Base-by-base conservation (phyloP, 2,113 vertebrate genomes). In the Myotis davidii region DNA sequence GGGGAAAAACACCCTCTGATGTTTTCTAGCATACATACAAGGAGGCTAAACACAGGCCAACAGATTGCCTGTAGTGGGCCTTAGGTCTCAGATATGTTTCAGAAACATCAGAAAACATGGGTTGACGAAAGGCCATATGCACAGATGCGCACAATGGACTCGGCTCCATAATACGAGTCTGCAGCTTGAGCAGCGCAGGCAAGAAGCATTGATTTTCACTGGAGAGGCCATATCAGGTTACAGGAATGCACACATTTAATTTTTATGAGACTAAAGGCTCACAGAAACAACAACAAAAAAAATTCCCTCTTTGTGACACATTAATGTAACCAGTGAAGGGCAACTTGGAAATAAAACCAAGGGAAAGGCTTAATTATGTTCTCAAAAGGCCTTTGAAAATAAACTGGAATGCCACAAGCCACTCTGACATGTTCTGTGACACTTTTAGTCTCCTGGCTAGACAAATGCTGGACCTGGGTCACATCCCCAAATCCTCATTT, bases 381-480 rank as follows among this genome's bases (percentile, higher is more conserved):
- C n/a, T 64, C 90, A 37, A 92, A 96, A 81, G 64, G 20, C 77
- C 84, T 89, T 83, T 76, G 82, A 32, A 96, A 97, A 96, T 90
- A 84, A 95, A 97, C 39, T 2, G 0, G 0, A 4, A 84, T n/a
- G 76, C 83, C 95, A 85, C 54, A 86, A 69, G 74, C 76, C 85
- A 78, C 34, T 79, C 86, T 76, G 21, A 86, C 34, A 1, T n/a
- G n/a, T 27, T 93, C 50, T 2, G 48, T 39, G 90, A 81, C 85
- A 77, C 94, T 73, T 95, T 97, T 69, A 79, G 94, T 89, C 96
- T 95, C 95, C 69, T 95, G 70, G 87, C 96, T 77, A 65, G 94
- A 94, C 95, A 96, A 92, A 95, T 67, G 87, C 96, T 96, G 96
- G 96, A 96, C 70, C 90, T 95, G 90, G 70, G 93, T 91, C 25